Conservation (phyloP, 2,113 vertebrate species). For the Xenopus tropicalis region DNA sequence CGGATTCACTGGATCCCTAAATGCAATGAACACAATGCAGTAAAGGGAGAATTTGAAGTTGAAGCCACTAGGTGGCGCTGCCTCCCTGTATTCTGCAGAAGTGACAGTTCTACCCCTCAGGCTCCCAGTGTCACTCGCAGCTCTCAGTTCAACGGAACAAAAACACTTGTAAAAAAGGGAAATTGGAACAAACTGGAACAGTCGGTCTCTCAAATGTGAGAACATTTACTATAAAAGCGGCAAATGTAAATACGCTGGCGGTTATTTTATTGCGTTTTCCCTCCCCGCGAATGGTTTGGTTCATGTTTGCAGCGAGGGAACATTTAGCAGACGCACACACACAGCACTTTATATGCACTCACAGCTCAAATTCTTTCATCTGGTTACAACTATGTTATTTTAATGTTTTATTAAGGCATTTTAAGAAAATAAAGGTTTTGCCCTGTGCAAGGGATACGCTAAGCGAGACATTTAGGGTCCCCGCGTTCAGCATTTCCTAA, state of each 20-base stretch:
- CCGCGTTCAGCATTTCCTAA: too few relatives aligned
- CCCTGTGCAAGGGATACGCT: too few relatives aligned
- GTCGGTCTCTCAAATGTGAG: neutral
- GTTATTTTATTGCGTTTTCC: conserved; percentile 2
- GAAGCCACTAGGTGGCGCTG: neutral
- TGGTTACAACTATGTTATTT: conserved; percentile 3
- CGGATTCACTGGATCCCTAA: too few relatives aligned
- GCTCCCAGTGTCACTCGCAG: too few relatives aligned
- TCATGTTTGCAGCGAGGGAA: neutral
- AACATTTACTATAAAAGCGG: neutral
- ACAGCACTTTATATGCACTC: neutral
- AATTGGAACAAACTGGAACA: too few relatives aligned
- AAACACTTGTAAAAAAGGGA: too few relatives aligned
- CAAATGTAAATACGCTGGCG: neutral
- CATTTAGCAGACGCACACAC: neutral
- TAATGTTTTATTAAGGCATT: neutral
- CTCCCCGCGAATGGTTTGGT: neutral
- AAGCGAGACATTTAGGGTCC: too few relatives aligned
- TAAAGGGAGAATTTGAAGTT: too few relatives aligned
- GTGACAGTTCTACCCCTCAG: too few relatives aligned
- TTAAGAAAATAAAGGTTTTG: too few relatives aligned
- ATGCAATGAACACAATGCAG: too few relatives aligned
- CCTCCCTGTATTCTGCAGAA: neutral
- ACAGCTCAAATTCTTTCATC: neutral
- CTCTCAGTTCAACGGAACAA: too few relatives aligned